Base-by-base conservation (phyloP, 2,797 vertebrate genomes). In the Eulemur coronatus region DNA sequence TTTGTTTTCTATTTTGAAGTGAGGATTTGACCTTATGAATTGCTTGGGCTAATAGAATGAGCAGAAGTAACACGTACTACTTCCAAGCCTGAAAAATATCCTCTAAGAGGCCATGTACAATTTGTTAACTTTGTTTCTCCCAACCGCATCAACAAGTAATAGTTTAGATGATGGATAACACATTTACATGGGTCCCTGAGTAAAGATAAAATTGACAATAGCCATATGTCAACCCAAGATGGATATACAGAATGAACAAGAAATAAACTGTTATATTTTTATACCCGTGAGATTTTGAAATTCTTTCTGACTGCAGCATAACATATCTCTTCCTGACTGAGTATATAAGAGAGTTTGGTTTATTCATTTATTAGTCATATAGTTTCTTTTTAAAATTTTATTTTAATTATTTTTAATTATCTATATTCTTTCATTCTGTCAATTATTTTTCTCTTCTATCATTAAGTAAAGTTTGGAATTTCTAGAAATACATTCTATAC, bases 1-100 rank as follows among this genome's bases (percentile, higher is more conserved):
- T 87, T 65, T 72, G 30, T 78, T 82, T 97, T 89, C 59, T 85
- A 35, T 52, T 85, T 89, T 88, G 7, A 87, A 80, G 28, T 69
- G 20, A 87, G 24, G 7, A 33, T 63, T 72, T 52, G 3, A 50
- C 5, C 30, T 73, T 69, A 59, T 78, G 35, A 63, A 63, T 84
- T 85, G 18, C 46, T 33, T 57, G 38, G 17, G 18, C 14, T 41
- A 82, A 81, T 41, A 28, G 52, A 52, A 65, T 43, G 3, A 57
- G 4, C 26, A 26, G 38, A 69, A 78, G 17, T 76, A 72, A 35
- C 80, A 30, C 15, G 14, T 43, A 26, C 15, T 70, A 28, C 18
- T 35, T 38, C 7, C 0, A 67, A 91, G 41, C n/a, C 63, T 52
- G 33, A 73, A 82, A 69, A 75, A 38, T 67, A 70, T 35, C 0